These are phyloP conservation scores for Teleogryllus oceanicus DNA, from an alignment of 2,888 invertebrate species.

Conservation along the genomic window DNA sequence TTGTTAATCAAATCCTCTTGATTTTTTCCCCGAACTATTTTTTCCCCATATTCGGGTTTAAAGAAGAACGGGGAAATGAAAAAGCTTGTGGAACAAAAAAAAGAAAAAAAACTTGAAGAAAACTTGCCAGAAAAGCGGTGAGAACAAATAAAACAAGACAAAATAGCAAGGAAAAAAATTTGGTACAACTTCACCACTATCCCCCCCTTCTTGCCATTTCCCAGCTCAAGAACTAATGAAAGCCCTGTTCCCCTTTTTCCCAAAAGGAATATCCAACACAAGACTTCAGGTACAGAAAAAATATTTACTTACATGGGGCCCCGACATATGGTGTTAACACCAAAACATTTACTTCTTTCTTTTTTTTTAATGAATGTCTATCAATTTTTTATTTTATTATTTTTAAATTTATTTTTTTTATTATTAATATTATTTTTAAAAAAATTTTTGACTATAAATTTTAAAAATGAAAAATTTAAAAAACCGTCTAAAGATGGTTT, in stretches of 20 bases:
- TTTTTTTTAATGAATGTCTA: too few species aligned
- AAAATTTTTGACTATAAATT: too few species aligned
- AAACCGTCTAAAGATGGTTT: too few species aligned
- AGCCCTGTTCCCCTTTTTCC: slow-evolving; percentile 41
- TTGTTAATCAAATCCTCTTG: too few species aligned
- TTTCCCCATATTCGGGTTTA: slow-evolving; percentile 47
- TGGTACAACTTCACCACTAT: slow-evolving; percentile 42
- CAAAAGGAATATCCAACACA: slow-evolving; percentile 67
- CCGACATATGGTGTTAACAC: too few species aligned
- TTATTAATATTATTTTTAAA: too few species aligned
- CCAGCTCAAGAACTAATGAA: slow-evolving; percentile 45
- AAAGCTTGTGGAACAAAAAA: slow-evolving; percentile 79
- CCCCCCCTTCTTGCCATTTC: slow-evolving; percentile 42
- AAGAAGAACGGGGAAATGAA: slow-evolving; percentile 80
- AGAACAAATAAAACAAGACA: slow-evolving; percentile 89
- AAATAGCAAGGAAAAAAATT: slow-evolving; percentile 72
- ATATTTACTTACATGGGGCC: not conserved
- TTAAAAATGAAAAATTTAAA: too few species aligned
- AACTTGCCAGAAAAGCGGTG: slow-evolving; percentile 75
- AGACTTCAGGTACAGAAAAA: slow-evolving; percentile 57
- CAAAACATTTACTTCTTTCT: too few species aligned
- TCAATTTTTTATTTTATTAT: too few species aligned
- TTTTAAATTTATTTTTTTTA: too few species aligned
- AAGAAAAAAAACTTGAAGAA: slow-evolving; percentile 88
- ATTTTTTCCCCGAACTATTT: too few species aligned